Conservation (phyloP, 2,888 invertebrate genomes). For the Idaea aversata region DNA sequence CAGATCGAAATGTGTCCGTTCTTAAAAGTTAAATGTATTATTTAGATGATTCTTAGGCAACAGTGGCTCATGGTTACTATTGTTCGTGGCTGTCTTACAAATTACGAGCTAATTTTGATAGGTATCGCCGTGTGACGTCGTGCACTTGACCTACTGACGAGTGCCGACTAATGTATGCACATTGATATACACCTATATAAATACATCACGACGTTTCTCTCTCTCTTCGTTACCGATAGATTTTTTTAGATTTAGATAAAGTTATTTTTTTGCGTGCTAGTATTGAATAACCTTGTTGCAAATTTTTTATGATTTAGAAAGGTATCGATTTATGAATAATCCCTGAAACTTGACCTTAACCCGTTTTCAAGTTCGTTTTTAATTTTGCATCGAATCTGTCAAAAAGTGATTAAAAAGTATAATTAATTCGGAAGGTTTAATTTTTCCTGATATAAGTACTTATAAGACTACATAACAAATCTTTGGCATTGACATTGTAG, state of each 20-base stretch:
- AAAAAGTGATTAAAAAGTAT: background rate
- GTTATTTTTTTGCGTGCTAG: background rate
- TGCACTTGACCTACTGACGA: conserved; percentile 34
- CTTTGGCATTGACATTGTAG: conserved; percentile 60
- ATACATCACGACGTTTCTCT: background rate
- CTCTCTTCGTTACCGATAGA: background rate
- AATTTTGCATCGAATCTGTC: background rate
- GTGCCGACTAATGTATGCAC: conserved; percentile 28
- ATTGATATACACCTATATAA: background rate
- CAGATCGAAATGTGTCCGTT: conserved; percentile 12
- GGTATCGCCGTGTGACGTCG: conserved; percentile 21
- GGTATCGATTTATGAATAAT: background rate
- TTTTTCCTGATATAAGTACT: background rate
- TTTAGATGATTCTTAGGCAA: conserved; percentile 32
- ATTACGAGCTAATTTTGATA: conserved; percentile 33
- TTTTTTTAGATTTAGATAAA: no score
- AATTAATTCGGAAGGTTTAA: background rate
- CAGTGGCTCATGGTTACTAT: conserved; percentile 29
- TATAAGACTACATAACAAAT: conserved; percentile 8
- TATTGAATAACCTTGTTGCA: background rate
- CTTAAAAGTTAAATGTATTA: conserved; percentile 24
- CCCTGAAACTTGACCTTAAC: background rate
- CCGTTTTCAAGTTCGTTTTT: background rate
- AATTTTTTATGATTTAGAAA: background rate
- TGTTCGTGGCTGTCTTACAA: conserved; percentile 34